Evolutionary conservation across 2,888 invertebrate genomes (phyloP), one percentile per base, ranked within the genome.

Genomic region (Drosophila helvetica): DNA sequence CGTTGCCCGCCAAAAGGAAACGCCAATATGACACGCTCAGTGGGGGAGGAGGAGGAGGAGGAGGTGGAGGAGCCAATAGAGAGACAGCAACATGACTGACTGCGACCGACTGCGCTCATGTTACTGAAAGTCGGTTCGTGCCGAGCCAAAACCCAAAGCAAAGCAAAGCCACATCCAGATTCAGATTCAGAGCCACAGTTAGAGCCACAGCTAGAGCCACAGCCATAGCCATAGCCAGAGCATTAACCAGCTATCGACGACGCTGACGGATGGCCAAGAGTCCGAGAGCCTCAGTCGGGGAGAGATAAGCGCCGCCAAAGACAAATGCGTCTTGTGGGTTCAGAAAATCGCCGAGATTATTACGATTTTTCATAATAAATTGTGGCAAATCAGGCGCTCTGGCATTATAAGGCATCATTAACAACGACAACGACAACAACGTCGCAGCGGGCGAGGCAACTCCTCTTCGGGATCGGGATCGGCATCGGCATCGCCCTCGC

Each of bases 321-420:
- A 86, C 86, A 86, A 88, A 86, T 86, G 89, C 89, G 85, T 89
- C 86, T 86, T 86, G 86, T 86, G 86, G 80, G 86, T 86, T 88
- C 86, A 79, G 75, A 75, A 73, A 88, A 86, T 88, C 89, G 85
- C 82, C 47, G 71, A 86, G 87, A 86, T 86, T 86, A 86, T 87
- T 85, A 88, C 85, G 87, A 86, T 86, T 86, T 73, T 86, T 86
- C 89, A 90, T 90, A 90, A 90, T 90, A 90, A 90, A 90, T 90
- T 89, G 90, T 90, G 85, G 90, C 90, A 90, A 90, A 90, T 90
- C 90, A 90, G 90, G 86, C 89, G 89, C 86, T 83, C 81, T 89
- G 90, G 90, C 87, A 89, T 86, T 83, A 88, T 77, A 85, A 90
- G 86, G 80, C 89, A 90, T 88, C 88, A 88, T 88, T 90, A 90